These are phyloP conservation scores for Dusona sp. DNA, from an alignment of 2,888 invertebrate genomes.

Conservation along the genomic window DNA sequence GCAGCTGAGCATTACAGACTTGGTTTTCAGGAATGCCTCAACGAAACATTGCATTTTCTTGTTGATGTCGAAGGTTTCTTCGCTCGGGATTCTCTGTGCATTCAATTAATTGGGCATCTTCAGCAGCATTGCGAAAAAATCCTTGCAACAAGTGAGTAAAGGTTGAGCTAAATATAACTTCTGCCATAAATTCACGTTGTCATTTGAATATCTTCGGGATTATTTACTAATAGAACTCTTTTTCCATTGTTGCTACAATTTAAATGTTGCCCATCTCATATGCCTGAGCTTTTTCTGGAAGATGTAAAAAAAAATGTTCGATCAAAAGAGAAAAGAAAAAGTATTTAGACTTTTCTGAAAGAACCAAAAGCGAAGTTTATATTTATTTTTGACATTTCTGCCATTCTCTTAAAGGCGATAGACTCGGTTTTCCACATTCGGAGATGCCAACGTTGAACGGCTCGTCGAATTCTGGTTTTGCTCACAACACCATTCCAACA, in stretches of 20 bases:
- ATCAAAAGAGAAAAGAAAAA: not conserved
- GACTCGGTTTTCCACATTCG: conserved; percentile 83
- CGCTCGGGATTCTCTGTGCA: conserved; percentile 92
- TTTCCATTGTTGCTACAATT: not conserved
- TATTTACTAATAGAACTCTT: not conserved
- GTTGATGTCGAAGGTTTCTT: conserved; percentile 94
- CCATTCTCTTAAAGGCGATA: conserved; percentile 77
- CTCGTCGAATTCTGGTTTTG: conserved; percentile 72
- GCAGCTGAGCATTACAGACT: conserved; percentile 88
- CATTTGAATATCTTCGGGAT: not conserved
- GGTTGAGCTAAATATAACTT: not conserved
- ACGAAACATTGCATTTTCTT: conserved; percentile 95
- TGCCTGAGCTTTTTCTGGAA: too few species aligned
- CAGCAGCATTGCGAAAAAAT: conserved; percentile 92
- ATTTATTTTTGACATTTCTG: conserved; percentile 23
- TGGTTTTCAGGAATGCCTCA: conserved; percentile 96
- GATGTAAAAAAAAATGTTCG: too few species aligned
- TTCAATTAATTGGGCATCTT: conserved; percentile 92
- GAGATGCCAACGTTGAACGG: conserved; percentile 79
- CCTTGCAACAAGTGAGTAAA: conserved; percentile 83
- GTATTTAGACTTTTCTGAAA: not conserved
- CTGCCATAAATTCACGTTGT: not conserved
- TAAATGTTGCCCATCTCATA: too few species aligned
- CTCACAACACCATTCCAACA: conserved; percentile 78
- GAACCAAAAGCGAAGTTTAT: not conserved